phyloP scores from a whole-genome alignment of 92 coral and sea anemone genomes.

The Umimayanthus chanpuru region DNA sequence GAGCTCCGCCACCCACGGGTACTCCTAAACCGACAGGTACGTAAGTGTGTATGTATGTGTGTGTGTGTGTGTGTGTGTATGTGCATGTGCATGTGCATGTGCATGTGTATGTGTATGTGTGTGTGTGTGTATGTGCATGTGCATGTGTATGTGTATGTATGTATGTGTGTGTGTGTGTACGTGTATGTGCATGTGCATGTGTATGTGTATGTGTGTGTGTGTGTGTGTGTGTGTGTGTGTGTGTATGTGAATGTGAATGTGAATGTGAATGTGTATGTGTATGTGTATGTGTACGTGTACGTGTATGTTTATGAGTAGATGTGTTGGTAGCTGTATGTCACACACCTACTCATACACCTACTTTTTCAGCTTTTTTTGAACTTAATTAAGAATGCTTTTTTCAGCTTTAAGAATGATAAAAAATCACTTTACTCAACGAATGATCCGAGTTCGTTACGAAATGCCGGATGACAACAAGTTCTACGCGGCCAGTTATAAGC shows the following conservation, averaged over 20 bases:
- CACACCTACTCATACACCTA: no score
- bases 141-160: not conserved
- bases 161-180: not conserved
- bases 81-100: not conserved
- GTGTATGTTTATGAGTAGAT: not conserved
- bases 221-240: not conserved
- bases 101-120: not conserved
- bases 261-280: not conserved
- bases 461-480: no score
- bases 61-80: not conserved
- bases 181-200: not conserved
- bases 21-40: constrained; percentile 14
- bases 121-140: not conserved
- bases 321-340: no score
- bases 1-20: constrained; percentile 17
- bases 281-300: no score
- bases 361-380: no score
- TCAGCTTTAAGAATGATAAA: no score
- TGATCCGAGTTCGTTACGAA: no score
- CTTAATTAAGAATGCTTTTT: no score
- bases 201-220: not conserved
- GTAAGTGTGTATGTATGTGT: not conserved
- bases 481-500: no score
- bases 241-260: no score
- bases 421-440: no score